phyloP scores from a whole-genome alignment of 2,113 vertebrate genomes.

The Gallinago paraguaiae region DNA sequence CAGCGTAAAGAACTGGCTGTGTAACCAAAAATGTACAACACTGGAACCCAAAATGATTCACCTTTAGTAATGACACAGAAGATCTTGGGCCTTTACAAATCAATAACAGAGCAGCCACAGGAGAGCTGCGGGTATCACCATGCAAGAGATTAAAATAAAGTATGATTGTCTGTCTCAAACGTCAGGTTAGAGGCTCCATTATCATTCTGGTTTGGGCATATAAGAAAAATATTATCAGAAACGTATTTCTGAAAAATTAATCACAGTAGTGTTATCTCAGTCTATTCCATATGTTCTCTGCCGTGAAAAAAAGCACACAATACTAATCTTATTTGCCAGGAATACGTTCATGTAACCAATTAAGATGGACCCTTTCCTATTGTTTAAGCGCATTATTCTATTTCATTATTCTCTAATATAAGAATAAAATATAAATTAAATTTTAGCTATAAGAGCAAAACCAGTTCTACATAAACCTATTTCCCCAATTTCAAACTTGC shows the following conservation, averaged over 20 bases:
- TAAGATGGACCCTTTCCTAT: neutral
- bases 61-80: neutral
- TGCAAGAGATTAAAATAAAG: neutral
- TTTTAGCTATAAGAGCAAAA: neutral
- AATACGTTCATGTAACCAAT: neutral
- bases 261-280: neutral
- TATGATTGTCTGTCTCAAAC: neutral
- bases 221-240: constrained; percentile 14
- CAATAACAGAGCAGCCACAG: neutral
- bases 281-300: neutral
- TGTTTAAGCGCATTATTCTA: neutral
- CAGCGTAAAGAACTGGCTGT: neutral
- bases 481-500: neutral
- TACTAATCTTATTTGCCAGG: neutral
- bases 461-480: neutral
- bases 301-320: neutral
- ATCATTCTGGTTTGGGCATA: neutral
- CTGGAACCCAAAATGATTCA: neutral
- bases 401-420: neutral
- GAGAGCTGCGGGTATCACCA: neutral
- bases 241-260: neutral
- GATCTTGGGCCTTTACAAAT: neutral
- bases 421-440: neutral
- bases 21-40: neutral
- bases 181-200: neutral